Base-by-base conservation (phyloP, 2,888 invertebrate genomes). In the Tupiocoris notatus region DNA sequence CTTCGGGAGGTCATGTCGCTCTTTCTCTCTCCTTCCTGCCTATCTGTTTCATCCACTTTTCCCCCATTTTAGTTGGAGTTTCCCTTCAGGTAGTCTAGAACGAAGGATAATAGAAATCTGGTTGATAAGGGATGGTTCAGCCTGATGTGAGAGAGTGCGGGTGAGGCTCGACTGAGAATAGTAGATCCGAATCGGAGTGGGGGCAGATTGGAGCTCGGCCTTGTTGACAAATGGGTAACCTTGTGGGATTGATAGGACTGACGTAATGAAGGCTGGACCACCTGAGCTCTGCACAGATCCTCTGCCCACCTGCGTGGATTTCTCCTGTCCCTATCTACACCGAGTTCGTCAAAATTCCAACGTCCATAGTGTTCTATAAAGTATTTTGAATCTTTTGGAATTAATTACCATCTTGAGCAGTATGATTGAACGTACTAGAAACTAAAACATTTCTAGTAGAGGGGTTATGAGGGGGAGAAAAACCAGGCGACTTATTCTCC, bases 201-300 rank as follows among this genome's bases (percentile, higher is more conserved):
- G 1, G 18, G 24, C 24, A 24, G 70, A 70, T 70, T 70, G 70
- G 59, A 70, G 39, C 3, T 58, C 25, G 70, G 22, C 70, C 70
- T 70, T 70, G 70, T 70, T 70, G 70, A 70, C 70, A 70, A 70
- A 70, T 70, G 70, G 70, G 70, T 70, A 70, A 70, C 70, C 70
- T 70, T 70, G 70, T 58, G 58, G 70, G 70, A 70, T 70, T 70
- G 70, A 70, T 70, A 59, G 70, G 59, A 59, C 59, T 59, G 70
- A 70, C 58, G 70, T 70, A 70, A 70, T 70, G 70, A 59, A 70
- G 70, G 70, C 68, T 23, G 59, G 61, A 58, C 70, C 70, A 70
- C 70, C 70, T 70, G 70, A 24, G 70, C 59, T 24, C 70, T 12
- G 67, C 67, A 57, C 56, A 12, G 39, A 12, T 39, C 12, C 39